Evolutionary conservation across 2,113 vertebrate genomes (phyloP).

Genomic region (Aplodontia rufa): DNA sequence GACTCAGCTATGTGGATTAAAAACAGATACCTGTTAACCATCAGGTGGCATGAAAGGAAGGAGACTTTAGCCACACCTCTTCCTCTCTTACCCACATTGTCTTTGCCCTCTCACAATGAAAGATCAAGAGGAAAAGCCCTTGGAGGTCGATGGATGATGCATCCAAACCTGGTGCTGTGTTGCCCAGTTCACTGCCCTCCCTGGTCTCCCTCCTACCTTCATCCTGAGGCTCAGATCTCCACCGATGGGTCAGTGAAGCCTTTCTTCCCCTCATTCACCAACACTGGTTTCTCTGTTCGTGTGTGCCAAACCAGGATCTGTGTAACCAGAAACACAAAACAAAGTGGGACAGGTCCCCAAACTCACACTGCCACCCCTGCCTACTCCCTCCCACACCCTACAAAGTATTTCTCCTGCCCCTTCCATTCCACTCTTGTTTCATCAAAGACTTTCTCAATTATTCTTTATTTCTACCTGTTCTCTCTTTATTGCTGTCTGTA

Average conservation of each 20-base stretch:
- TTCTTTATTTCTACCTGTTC: not conserved
- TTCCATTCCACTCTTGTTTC: not conserved
- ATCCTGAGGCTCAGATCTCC: conserved; percentile 91
- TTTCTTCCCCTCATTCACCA: conserved; percentile 98
- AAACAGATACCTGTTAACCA: not conserved
- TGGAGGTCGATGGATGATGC: not conserved
- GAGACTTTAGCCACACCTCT: not conserved
- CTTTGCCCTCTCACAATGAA: not conserved
- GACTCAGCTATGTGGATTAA: not conserved
- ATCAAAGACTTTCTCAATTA: not conserved
- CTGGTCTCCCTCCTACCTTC: conserved; percentile 24
- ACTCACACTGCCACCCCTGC: not conserved
- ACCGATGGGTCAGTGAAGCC: conserved; percentile 97
- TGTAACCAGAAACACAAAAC: conserved; percentile 63
- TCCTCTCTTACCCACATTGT: not conserved
- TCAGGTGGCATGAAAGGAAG: not conserved
- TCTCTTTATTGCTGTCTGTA: not conserved
- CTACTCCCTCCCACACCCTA: not conserved
- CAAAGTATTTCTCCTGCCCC: not conserved
- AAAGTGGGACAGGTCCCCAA: not conserved
- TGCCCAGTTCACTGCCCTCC: accelerated
- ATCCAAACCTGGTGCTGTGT: not conserved
- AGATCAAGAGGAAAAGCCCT: not conserved
- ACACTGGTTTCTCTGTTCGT: conserved; percentile 97
- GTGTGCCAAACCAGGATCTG: conserved; percentile 99